Percentiles rank a stretch among this genome's conserved stretches.
phyloP scores from a whole-genome alignment of 2,888 invertebrate species.

The Mongoloraphidia duomilia region DNA sequence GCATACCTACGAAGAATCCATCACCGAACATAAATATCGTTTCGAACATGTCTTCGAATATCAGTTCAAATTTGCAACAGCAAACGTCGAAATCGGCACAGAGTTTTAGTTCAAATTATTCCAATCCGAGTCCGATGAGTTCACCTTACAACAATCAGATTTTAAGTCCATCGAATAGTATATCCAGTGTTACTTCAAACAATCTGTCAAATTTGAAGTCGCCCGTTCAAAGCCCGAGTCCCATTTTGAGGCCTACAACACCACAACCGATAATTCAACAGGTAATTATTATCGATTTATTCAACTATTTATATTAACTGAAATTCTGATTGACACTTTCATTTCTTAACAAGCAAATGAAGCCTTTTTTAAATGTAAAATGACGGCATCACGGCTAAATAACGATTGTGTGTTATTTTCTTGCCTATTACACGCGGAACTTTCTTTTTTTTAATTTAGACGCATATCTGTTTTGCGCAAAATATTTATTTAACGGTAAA shows the following conservation, averaged over 20 bases:
- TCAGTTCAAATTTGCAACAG: not conserved
- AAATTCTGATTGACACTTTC: not conserved
- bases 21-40: conserved; percentile 1
- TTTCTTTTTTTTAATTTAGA: too few species aligned
- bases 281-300: conserved; percentile 1
- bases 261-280: conserved; percentile 29
- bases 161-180: conserved; percentile 8
- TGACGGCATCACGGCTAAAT: too few species aligned
- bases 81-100: not conserved
- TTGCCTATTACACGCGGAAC: not conserved
- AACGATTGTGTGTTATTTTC: not conserved
- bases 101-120: conserved; percentile 27
- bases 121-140: conserved; percentile 19
- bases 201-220: conserved; percentile 4
- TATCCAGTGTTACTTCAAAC: conserved; percentile 6
- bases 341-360: too few species aligned
- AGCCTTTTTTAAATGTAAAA: too few species aligned
- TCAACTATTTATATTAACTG: not conserved
- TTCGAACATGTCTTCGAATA: conserved; percentile 2
- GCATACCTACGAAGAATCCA: not conserved
- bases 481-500: too few species aligned
- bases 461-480: too few species aligned
- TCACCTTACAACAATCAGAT: conserved; percentile 11
- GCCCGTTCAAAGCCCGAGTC: conserved; percentile 7
- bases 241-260: conserved; percentile 25